Evolutionary conservation across 2,888 invertebrate species (phyloP), one percentile per base, ranked within the genome.

Genomic region (Eupithecia exiguata): DNA sequence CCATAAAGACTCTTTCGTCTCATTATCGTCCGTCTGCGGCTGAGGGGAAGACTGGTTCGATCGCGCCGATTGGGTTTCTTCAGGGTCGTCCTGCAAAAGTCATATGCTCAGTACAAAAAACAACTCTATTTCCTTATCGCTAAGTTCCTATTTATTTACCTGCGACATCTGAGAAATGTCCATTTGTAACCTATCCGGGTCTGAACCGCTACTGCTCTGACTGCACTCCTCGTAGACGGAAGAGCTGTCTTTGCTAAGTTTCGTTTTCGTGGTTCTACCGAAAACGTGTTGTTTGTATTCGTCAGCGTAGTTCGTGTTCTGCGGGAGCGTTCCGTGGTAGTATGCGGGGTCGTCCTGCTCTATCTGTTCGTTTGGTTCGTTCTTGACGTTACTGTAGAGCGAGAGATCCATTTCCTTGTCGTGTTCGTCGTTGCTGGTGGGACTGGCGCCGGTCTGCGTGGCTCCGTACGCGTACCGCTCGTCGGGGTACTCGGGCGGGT

Each of bases 111-210:
- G 21, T 53, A 70, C 16, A 67, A 61, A 66, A 58, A 58, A 10
- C 30, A 36, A 53, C 70, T 58, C 49, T 43, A 71, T 62, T 21
- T 35, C 66, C 46, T 72, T 62, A 61, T 2, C 36, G 30, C 68
- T 70, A 14, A 61, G 49, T 67, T 67, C 75, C 21, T 46, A 63
- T 65, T 63, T n/a, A 69, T 35, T 80, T 71, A 94, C 94, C 93
- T 94, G 94, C 81, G 94, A 93, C 89, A 94, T 91, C 84, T 94
- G 94, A 38, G 94, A 94, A 80, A 96, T 96, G 88, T 97, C 97
- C 89, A 97, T 97, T 84, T 97, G 97, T 82, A 97, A 90, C 82
- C 97, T 93, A 81, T 96, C 97, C 2, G 96, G 96, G 91, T 97
- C 97, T 0, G 97, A 97, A 80, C 96, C 96, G 86, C 96, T 96